Percentiles rank a stretch among this genome's conserved stretches.
phyloP scores from a whole-genome alignment of 2,797 vertebrate species.

The Eulemur mongoz region DNA sequence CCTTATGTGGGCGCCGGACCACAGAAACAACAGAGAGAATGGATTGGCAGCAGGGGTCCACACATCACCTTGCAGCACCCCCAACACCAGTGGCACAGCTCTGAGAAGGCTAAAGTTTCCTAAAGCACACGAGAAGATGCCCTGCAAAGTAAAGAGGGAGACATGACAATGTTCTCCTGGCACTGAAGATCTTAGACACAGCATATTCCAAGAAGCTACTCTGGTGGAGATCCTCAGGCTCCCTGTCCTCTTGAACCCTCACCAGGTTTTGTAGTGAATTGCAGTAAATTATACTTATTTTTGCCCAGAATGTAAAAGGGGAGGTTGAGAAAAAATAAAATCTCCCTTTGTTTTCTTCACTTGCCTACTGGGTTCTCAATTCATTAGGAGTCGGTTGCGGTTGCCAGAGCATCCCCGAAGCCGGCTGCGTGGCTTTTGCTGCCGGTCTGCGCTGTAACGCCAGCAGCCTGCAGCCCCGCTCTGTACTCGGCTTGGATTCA shows the following conservation, averaged over 20 bases:
- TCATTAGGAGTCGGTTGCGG: neutral
- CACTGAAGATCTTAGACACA: conserved; percentile 25
- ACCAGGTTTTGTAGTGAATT: neutral
- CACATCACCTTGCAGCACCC: neutral
- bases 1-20: neutral
- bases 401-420: neutral
- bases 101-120: neutral
- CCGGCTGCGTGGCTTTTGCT: neutral
- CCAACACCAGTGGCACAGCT: neutral
- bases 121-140: neutral
- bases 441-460: neutral
- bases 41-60: neutral
- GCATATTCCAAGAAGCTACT: neutral
- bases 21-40: neutral
- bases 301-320: neutral
- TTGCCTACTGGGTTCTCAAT: conserved; percentile 4
- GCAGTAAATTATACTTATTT: neutral
- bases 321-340: neutral
- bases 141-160: neutral
- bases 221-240: neutral
- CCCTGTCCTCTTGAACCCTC: conserved; percentile 11
- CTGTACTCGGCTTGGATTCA: conserved; percentile 21
- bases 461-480: conserved; percentile 29
- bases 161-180: neutral
- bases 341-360: conserved; percentile 38